Base-by-base conservation (phyloP, 2,888 invertebrate genomes). In the Ectemnius lituratus region DNA sequence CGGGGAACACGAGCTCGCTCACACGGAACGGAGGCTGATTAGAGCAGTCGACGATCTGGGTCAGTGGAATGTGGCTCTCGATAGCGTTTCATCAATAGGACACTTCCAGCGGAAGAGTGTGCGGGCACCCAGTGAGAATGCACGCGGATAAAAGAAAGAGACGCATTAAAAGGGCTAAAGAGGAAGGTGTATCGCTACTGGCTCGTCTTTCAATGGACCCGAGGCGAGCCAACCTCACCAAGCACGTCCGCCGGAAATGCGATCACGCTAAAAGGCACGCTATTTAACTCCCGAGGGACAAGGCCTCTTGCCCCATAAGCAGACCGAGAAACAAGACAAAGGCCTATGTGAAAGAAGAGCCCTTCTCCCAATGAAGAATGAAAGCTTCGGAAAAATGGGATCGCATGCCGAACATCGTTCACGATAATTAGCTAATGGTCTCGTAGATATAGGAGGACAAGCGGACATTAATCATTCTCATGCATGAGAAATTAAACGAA, bases 1-100 rank as follows among this genome's bases (percentile, higher is more conserved):
- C 37, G 37, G 37, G 37, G 37, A 37, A 37, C 6, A 37, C 6
- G 37, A 8, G 70, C 72, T 73, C 80, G 74, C 52, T 78, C 75
- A 72, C 66, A 78, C 70, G 83, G 76, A 85, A 83, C 68, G 83
- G 78, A 78, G 80, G 78, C 83, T 81, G 84, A 86, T 85, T 86
- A 86, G 82, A 84, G 84, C 85, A 37, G 80, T 78, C 73, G 83
- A 75, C 75, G 76, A 84, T 81, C 73, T 77, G 74, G 82, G 79
- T 81, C 83, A 76, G 64, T 66, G 70, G 80, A 77, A 80, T 78
- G 72, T 37, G 37, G 37, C 76, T 76, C 75, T 70, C 74, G 73
- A 79, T 73, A 76, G 64, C 37, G 6, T 65, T 68, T 70, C 78
- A 61, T 66, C 59, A 52, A 60, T 74, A 74, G 68, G 66, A 74